Conservation (phyloP, 2,113 vertebrate species). For the Notechis scutatus region DNA sequence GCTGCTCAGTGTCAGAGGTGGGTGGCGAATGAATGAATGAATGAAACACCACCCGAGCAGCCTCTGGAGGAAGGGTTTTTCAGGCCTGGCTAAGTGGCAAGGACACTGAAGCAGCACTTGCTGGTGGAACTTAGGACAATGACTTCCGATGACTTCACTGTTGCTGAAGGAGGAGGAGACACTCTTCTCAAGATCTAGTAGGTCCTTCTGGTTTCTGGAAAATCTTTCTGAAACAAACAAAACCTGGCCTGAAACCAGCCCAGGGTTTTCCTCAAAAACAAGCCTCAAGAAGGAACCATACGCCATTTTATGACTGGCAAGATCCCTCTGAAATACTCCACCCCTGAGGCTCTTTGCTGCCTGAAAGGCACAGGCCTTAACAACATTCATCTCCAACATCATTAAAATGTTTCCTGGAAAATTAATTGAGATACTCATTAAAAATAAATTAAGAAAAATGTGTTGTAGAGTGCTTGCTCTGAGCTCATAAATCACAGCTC, state of each 20-base stretch:
- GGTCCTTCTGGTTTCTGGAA: background rate
- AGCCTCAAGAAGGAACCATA: background rate
- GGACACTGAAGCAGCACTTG: background rate
- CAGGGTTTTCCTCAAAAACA: background rate
- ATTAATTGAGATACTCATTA: slow-evolving; percentile 99
- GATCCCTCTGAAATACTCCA: slow-evolving; percentile 44
- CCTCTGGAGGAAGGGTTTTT: background rate
- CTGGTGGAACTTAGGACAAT: background rate
- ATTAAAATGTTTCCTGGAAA: slow-evolving; percentile 96
- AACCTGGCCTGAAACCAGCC: background rate
- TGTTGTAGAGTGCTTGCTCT: slow-evolving; percentile 84
- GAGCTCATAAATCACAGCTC: slow-evolving; percentile 95
- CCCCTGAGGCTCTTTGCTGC: slow-evolving; percentile 54
- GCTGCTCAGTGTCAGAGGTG: background rate
- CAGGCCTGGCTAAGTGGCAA: background rate
- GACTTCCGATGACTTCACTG: background rate
- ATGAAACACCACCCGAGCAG: background rate
- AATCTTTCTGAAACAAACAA: background rate
- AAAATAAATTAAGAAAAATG: slow-evolving; percentile 99
- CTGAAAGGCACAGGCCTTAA: slow-evolving; percentile 81
- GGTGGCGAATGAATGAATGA: background rate
- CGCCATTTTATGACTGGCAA: background rate
- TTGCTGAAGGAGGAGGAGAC: background rate
- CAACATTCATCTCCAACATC: slow-evolving; percentile 86
- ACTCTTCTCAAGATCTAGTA: background rate